These are phyloP conservation scores for Dryobota labecula DNA, from an alignment of 2,888 invertebrate genomes.

Conservation along the genomic window DNA sequence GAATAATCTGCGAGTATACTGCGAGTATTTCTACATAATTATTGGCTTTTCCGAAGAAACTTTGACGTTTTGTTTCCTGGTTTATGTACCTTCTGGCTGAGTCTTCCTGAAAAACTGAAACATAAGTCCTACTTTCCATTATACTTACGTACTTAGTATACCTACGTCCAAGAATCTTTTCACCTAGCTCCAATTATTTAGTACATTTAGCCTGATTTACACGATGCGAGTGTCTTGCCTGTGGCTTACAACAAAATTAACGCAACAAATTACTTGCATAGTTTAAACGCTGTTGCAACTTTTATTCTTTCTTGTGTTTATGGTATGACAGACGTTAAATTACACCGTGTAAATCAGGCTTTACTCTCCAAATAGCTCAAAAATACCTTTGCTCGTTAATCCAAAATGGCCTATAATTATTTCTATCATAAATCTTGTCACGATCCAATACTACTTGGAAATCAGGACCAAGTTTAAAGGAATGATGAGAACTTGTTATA, in stretches of 20 bases:
- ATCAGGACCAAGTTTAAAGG: constrained; percentile 22
- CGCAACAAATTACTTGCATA: not conserved
- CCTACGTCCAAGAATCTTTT: not conserved
- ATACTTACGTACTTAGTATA: not conserved
- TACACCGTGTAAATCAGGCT: not conserved
- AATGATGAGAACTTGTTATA: constrained; percentile 14
- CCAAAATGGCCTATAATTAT: constrained; percentile 4
- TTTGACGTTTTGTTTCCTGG: not conserved
- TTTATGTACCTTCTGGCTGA: not conserved
- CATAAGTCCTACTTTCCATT: not conserved
- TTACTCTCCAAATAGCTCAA: not conserved
- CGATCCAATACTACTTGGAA: constrained; percentile 14
- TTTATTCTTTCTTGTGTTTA: too few relatives aligned
- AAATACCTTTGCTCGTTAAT: not conserved
- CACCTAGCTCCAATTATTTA: not conserved
- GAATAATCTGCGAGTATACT: not conserved
- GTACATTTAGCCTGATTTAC: not conserved
- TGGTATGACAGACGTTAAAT: not conserved
- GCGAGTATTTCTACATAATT: not conserved
- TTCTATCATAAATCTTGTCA: constrained; percentile 25
- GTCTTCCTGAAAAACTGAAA: not conserved
- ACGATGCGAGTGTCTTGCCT: too few relatives aligned
- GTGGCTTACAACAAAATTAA: not conserved
- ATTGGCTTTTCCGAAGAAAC: not conserved
- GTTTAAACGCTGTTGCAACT: not conserved